Percentiles rank a stretch among this genome's conserved stretches.
Evolutionary conservation across 64 coral and sea anemone species (phyloP).

Genomic region (Porites lutea): DNA sequence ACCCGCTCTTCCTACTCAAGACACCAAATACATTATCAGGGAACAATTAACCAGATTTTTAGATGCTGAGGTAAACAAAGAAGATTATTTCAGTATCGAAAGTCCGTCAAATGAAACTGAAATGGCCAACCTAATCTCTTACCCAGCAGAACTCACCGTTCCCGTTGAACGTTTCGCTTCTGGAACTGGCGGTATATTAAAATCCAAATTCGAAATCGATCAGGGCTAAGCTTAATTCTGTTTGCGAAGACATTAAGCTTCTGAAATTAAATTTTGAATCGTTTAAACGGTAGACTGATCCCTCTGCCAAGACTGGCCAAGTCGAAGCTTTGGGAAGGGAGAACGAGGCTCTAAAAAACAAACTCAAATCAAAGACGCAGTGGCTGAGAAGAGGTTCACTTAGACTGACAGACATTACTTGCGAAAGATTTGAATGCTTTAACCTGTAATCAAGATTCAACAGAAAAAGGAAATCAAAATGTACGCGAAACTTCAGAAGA

Average conservation of each 20-base stretch:
- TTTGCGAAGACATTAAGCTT: too few species aligned
- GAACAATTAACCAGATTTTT: too few species aligned
- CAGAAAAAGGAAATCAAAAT: constrained; percentile 16
- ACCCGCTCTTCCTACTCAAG: too few species aligned
- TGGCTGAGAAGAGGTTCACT: constrained; percentile 1
- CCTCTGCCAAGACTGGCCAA: background rate
- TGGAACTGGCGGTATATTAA: background rate
- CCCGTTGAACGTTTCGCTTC: background rate
- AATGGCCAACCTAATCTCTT: background rate
- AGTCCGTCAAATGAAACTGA: background rate
- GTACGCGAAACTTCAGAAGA: background rate
- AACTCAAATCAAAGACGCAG: background rate
- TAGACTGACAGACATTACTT: background rate
- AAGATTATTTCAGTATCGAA: too few species aligned
- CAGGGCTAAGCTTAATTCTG: background rate
- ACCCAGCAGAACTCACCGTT: background rate
- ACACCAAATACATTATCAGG: too few species aligned
- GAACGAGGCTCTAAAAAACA: background rate
- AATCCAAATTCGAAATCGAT: background rate
- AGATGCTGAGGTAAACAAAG: too few species aligned
- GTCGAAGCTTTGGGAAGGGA: background rate
- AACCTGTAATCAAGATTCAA: constrained; percentile 1
- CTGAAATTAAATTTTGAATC: too few species aligned
- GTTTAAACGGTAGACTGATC: too few species aligned
- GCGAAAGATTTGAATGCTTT: constrained; percentile 1